Evolutionary conservation across 2,888 invertebrate genomes (phyloP).

Genomic region (Nemoura dubitans): DNA sequence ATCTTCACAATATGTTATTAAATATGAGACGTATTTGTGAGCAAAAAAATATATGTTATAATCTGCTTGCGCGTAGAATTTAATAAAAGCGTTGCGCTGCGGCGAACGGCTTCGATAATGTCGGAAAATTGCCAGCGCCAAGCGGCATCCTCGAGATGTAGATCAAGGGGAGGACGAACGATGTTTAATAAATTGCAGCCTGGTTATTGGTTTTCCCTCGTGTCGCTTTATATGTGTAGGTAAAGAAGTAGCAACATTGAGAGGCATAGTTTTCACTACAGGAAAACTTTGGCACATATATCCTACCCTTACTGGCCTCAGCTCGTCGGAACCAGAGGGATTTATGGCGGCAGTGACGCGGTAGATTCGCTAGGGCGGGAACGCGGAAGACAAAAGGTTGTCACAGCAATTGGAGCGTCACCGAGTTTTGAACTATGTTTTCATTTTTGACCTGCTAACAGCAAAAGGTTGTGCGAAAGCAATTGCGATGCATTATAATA

Average conservation of each 20-base stretch:
- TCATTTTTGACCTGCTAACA: no score
- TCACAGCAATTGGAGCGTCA: no score
- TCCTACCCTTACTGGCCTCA: no score
- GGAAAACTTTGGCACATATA: no score
- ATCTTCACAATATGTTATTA: background rate
- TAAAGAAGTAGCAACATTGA: background rate
- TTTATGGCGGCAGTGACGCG: no score
- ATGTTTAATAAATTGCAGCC: conserved; percentile 7
- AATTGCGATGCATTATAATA: no score
- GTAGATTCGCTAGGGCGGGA: no score
- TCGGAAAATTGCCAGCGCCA: background rate
- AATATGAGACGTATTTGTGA: background rate
- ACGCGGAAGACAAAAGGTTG: no score
- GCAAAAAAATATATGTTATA: background rate
- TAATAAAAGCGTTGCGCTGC: background rate
- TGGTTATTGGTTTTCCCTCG: background rate
- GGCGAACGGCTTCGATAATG: background rate
- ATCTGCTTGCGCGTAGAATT: conserved; percentile 1
- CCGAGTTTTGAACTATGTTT: no score
- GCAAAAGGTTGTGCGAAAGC: no score
- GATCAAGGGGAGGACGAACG: background rate
- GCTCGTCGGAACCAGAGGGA: no score
- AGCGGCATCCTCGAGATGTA: background rate
- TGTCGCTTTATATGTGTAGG: no score
- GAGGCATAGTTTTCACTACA: background rate